A percentile compares a stretch with the other conserved stretches of the same genome.
Evolutionary conservation across 2,113 vertebrate genomes (phyloP).

Genomic region (Cervus canadensis): DNA sequence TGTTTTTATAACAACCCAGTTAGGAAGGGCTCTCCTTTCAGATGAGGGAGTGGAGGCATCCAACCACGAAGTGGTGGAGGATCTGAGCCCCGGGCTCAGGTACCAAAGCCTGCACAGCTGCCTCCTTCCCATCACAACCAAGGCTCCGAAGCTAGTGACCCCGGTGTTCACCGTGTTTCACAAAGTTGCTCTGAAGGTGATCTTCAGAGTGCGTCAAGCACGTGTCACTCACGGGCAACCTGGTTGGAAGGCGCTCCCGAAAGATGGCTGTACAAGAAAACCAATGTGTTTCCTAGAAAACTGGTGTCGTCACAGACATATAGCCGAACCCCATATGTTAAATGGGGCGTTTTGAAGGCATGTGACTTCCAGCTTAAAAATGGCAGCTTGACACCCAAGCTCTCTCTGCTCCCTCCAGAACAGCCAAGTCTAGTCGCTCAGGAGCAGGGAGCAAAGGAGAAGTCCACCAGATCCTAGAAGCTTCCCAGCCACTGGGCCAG

Average conservation of each 20-base stretch:
- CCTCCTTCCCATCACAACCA: neutral
- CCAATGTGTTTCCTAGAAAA: neutral
- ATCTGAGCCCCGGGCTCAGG: neutral
- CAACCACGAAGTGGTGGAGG: neutral
- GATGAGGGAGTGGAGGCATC: neutral
- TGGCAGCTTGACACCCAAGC: neutral
- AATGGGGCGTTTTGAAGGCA: neutral
- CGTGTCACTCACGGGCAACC: neutral
- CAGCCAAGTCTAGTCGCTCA: neutral
- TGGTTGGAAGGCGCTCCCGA: neutral
- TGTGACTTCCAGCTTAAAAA: neutral
- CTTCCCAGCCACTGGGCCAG: neutral
- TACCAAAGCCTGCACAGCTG: neutral
- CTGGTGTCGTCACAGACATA: rapidly evolving
- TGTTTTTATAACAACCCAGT: neutral
- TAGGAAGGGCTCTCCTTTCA: neutral
- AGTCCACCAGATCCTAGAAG: neutral
- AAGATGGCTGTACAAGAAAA: neutral
- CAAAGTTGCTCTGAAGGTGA: neutral
- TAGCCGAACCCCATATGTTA: neutral
- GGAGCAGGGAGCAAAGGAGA: neutral
- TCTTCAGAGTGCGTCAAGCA: neutral
- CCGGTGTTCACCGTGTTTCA: neutral
- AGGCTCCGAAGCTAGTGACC: neutral
- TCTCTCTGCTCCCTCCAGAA: neutral